phyloP scores from a whole-genome alignment of 2,888 invertebrate genomes.

The Oscheius sp. region DNA sequence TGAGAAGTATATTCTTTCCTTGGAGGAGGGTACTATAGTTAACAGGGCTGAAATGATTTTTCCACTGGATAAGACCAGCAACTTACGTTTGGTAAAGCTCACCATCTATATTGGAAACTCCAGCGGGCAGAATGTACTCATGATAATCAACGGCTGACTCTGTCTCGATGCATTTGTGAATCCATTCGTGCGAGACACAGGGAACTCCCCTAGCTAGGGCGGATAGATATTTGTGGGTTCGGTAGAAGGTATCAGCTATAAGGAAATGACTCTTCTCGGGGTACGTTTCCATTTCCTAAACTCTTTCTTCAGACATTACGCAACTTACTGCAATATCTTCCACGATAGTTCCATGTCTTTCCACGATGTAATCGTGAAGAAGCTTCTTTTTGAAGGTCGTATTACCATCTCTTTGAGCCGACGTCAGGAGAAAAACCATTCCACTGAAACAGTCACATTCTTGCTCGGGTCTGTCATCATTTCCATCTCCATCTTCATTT shows the following conservation, averaged over 20 bases:
- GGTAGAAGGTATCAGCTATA: conserved; percentile 79
- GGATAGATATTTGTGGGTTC: conserved; percentile 81
- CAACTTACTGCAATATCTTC: conserved; percentile 57
- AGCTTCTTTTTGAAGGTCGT: conserved; percentile 63
- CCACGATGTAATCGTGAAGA: conserved; percentile 52
- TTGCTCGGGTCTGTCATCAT: too few relatives aligned
- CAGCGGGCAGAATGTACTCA: conserved; percentile 59
- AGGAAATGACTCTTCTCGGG: conserved; percentile 45
- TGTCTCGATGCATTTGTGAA: conserved; percentile 75
- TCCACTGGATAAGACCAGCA: background rate
- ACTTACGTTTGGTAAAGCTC: conserved; percentile 46
- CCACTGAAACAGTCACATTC: conserved; percentile 2
- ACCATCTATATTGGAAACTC: conserved; percentile 52
- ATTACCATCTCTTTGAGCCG: conserved; percentile 55
- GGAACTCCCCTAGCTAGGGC: conserved; percentile 79
- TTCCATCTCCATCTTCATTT: too few relatives aligned
- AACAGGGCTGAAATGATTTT: conserved; percentile 37
- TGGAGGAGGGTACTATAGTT: conserved; percentile 55
- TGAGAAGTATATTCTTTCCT: conserved; percentile 55
- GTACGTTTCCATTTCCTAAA: conserved; percentile 11
- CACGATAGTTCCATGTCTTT: conserved; percentile 60
- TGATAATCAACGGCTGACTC: conserved; percentile 41
- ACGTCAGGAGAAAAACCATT: conserved; percentile 64
- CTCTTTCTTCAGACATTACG: background rate
- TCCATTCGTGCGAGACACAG: conserved; percentile 80